These are phyloP conservation scores for Kryptolebias marmoratus DNA, from an alignment of 2,113 vertebrate genomes.

Conservation along the genomic window DNA sequence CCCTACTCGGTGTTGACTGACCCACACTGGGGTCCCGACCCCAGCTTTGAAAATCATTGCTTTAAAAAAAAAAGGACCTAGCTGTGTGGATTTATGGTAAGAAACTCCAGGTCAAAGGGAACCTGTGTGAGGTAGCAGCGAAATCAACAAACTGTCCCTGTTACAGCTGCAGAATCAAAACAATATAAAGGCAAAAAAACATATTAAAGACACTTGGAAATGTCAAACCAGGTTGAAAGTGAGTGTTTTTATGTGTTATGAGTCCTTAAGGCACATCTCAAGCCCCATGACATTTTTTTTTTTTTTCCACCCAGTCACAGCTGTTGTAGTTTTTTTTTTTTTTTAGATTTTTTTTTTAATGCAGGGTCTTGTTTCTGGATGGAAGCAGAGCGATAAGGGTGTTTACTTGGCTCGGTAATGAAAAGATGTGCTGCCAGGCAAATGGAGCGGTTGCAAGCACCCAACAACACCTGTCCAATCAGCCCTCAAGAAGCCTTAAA, in stretches of 20 bases:
- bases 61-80: constrained; percentile 12
- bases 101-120: constrained; percentile 57
- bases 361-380: constrained; percentile 38
- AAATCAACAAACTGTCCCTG: constrained; percentile 43
- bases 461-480: constrained; percentile 66
- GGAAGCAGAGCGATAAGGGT: constrained; percentile 44
- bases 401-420: constrained; percentile 41
- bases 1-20: too few species aligned
- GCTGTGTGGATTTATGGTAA: constrained; percentile 50
- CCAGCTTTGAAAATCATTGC: too few species aligned
- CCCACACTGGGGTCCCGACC: too few species aligned
- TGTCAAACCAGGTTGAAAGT: not conserved
- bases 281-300: constrained; percentile 31
- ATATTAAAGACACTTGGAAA: not conserved
- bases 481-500: constrained; percentile 47
- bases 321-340: constrained; percentile 34
- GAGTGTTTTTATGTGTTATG: not conserved
- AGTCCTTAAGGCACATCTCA: constrained; percentile 3
- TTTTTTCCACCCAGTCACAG: constrained; percentile 14
- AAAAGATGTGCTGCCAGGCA: constrained; percentile 49
- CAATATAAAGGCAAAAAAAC: not conserved
- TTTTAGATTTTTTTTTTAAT: not conserved
- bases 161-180: constrained; percentile 38
- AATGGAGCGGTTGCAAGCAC: constrained; percentile 20
- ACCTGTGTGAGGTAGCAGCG: constrained; percentile 15